phyloP scores from a whole-genome alignment of 2,888 invertebrate genomes.

The Melangyna quadrimaculata region DNA sequence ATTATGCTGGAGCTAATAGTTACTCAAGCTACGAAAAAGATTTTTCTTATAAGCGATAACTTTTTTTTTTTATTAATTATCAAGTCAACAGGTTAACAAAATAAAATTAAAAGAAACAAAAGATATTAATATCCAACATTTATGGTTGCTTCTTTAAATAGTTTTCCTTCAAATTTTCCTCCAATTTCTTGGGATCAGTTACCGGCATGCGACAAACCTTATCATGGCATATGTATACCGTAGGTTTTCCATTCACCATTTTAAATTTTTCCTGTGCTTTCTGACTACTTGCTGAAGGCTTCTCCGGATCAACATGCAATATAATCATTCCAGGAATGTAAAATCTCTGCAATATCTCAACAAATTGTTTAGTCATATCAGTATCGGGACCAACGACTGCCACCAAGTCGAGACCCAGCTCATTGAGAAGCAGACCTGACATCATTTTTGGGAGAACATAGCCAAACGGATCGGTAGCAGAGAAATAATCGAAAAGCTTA shows the following conservation, averaged over 20 bases:
- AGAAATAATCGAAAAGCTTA: constrained; percentile 78
- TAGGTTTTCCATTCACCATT: constrained; percentile 79
- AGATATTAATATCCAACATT: not conserved
- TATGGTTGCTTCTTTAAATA: constrained; percentile 68
- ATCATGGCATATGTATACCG: constrained; percentile 80
- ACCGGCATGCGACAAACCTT: constrained; percentile 80
- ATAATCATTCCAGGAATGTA: constrained; percentile 80
- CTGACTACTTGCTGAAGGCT: constrained; percentile 75
- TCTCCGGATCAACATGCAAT: constrained; percentile 77
- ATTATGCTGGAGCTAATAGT: no score
- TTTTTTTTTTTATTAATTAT: constrained; percentile 9
- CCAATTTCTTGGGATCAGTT: constrained; percentile 77
- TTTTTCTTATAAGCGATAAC: not conserved
- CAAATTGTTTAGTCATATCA: constrained; percentile 76
- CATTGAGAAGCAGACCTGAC: constrained; percentile 77
- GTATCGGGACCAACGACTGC: constrained; percentile 80
- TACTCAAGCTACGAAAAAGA: not conserved
- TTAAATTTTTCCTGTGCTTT: constrained; percentile 78
- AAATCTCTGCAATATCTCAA: constrained; percentile 78
- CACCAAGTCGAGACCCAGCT: constrained; percentile 78
- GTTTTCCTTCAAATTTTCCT: constrained; percentile 78
- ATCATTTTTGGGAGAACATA: constrained; percentile 80
- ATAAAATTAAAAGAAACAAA: not conserved
- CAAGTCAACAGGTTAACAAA: constrained; percentile 4
- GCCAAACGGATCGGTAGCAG: constrained; percentile 77